phyloP scores from a whole-genome alignment of 37 sponge, comb jelly and placozoan genomes.

The Petrosia ficiformis region DNA sequence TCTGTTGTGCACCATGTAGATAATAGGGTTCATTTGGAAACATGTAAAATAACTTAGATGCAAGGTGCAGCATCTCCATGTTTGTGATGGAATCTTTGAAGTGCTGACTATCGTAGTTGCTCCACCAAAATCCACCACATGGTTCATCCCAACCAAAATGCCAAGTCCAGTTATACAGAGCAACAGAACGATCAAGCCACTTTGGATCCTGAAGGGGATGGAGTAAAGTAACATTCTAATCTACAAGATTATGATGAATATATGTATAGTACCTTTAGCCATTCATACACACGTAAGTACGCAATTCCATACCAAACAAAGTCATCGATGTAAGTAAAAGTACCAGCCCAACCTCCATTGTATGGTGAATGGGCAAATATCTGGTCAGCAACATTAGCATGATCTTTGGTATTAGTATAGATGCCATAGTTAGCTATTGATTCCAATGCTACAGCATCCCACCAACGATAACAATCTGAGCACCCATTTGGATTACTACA shows the following conservation, averaged over 20 bases:
- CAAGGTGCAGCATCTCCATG: conserved; percentile 32
- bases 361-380: conserved; percentile 18
- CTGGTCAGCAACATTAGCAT: not conserved
- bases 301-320: conserved; percentile 29
- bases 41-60: conserved; percentile 33
- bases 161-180: conserved; percentile 39
- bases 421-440: conserved; percentile 12
- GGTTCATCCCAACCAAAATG: conserved; percentile 49
- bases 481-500: not conserved
- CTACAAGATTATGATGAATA: not conserved
- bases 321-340: conserved; percentile 6
- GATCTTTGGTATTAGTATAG: not conserved
- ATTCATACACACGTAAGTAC: conserved; percentile 16
- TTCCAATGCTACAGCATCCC: conserved; percentile 23
- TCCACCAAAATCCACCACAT: conserved; percentile 69
- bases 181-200: conserved; percentile 36
- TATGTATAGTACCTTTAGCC: conserved; percentile 3
- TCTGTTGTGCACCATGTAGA: conserved; percentile 6
- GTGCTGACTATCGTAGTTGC: not conserved
- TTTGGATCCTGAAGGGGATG: conserved; percentile 2
- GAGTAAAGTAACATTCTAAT: too few species aligned
- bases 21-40: conserved; percentile 24
- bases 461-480: conserved; percentile 19
- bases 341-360: conserved; percentile 13
- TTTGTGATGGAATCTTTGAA: conserved; percentile 52